A percentile compares a stretch with the other conserved stretches of the same genome.
These are phyloP conservation scores for Drosophila trapezifrons DNA, from an alignment of 1,140 invertebrate species.

Conservation along the genomic window DNA sequence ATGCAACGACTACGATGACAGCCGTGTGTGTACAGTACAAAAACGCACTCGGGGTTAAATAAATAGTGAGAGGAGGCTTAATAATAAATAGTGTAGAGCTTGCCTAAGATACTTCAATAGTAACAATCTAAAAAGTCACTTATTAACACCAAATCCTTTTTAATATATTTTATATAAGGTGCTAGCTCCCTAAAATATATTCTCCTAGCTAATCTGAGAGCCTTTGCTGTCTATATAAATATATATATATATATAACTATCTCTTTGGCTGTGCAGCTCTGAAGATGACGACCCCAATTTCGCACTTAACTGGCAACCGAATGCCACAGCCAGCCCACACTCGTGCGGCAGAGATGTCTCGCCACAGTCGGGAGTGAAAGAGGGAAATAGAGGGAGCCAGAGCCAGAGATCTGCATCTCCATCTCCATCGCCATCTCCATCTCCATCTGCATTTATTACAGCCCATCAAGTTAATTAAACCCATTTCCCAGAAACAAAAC, in stretches of 20 bases:
- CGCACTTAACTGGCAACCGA: constrained; percentile 60
- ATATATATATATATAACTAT: background rate
- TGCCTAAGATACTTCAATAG: too few species aligned
- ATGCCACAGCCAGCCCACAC: constrained; percentile 38
- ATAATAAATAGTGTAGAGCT: background rate
- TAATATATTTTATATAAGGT: background rate
- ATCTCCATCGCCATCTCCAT: constrained; percentile 18
- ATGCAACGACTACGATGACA: constrained; percentile 61
- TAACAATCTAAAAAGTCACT: background rate
- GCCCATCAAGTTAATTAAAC: constrained; percentile 58
- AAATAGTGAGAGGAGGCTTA: background rate
- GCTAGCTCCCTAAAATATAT: background rate
- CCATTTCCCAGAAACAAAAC: constrained; percentile 1
- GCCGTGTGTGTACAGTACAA: constrained; percentile 3
- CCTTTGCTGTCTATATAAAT: background rate
- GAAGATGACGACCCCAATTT: constrained; percentile 67
- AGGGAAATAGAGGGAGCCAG: background rate
- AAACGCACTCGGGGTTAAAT: constrained; percentile 3
- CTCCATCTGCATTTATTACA: constrained; percentile 35
- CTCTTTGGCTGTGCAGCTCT: constrained; percentile 10
- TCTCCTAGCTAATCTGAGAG: too few species aligned
- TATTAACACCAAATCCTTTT: background rate
- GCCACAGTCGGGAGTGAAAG: constrained; percentile 21
- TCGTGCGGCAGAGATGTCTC: constrained; percentile 45
- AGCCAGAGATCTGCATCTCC: constrained; percentile 4